A percentile compares a stretch with the other conserved stretches of the same genome.
phyloP scores from a whole-genome alignment of 1,140 invertebrate species.

The Propsilocerus akamusi region DNA sequence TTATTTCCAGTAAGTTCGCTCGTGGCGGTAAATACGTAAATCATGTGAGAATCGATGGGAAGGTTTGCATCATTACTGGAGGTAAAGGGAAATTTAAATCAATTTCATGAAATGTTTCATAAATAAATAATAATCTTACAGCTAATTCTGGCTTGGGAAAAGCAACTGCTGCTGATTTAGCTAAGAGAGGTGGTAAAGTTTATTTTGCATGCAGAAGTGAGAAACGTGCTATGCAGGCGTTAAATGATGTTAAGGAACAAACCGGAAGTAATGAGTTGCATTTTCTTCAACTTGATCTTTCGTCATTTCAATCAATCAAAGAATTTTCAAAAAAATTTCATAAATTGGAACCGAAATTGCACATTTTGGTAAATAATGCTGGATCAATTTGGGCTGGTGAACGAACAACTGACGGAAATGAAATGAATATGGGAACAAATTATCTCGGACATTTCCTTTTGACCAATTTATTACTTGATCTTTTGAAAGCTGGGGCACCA shows the following conservation, averaged over 20 bases:
- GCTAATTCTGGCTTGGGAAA: constrained; percentile 86
- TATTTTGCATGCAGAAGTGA: constrained; percentile 74
- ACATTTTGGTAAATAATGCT: constrained; percentile 39
- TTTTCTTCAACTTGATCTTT: constrained; percentile 58
- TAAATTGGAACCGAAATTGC: constrained; percentile 19
- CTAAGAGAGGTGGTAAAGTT: constrained; percentile 52
- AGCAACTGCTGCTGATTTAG: constrained; percentile 60
- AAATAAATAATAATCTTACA: no score
- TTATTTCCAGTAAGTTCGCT: no score
- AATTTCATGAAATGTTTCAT: no score
- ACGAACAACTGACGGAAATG: constrained; percentile 28
- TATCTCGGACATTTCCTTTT: constrained; percentile 35
- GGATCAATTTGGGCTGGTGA: constrained; percentile 19
- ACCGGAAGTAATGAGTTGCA: constrained; percentile 34
- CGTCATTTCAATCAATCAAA: constrained; percentile 55
- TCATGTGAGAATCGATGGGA: constrained; percentile 22
- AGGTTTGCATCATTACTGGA: constrained; percentile 33
- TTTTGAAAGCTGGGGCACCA: constrained; percentile 32
- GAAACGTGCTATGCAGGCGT: constrained; percentile 41
- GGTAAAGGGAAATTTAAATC: no score
- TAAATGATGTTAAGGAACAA: constrained; percentile 25
- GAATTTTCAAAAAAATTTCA: constrained; percentile 33
- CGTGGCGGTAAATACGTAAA: no score
- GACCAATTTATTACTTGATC: constrained; percentile 30
- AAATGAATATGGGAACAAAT: constrained; percentile 32